A percentile compares a stretch with the other conserved stretches of the same genome.
These are phyloP conservation scores for Dasyurus viverrinus DNA, from an alignment of 2,113 vertebrate genomes.

Conservation along the genomic window DNA sequence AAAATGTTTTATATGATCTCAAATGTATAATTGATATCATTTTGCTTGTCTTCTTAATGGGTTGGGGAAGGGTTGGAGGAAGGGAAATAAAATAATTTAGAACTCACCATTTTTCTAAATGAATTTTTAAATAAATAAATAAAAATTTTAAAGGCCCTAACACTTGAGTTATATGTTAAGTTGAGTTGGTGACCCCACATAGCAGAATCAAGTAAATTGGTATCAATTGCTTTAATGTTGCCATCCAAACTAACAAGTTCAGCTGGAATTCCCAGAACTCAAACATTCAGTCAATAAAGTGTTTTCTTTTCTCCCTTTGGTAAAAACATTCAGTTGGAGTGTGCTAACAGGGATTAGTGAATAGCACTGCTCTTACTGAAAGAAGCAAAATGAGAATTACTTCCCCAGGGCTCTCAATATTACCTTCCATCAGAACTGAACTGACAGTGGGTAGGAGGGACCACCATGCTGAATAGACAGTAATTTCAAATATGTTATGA, in stretches of 20 bases:
- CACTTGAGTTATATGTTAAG: background rate
- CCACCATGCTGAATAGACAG: background rate
- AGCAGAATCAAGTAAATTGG: background rate
- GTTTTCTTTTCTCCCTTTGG: background rate
- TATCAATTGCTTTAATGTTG: background rate
- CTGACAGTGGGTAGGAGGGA: background rate
- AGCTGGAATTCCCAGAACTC: background rate
- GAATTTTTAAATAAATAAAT: background rate
- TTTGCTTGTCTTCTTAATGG: background rate
- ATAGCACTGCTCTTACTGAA: constrained; percentile 8
- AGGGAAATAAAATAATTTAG: background rate
- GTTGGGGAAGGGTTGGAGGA: background rate
- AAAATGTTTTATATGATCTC: background rate
- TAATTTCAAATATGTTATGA: constrained; percentile 59
- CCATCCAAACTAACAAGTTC: background rate
- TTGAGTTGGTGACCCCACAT: background rate
- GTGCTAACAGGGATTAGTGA: constrained; percentile 6
- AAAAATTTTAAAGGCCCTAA: background rate
- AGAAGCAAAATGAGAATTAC: constrained; percentile 41
- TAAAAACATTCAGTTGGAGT: background rate
- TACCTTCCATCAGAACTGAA: constrained; percentile 16
- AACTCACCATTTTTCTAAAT: background rate
- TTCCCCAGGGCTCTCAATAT: background rate
- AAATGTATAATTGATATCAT: background rate
- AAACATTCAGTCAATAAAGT: background rate